These are phyloP conservation scores for Ellobius talpinus DNA, from an alignment of 2,113 vertebrate genomes.

Conservation along the genomic window DNA sequence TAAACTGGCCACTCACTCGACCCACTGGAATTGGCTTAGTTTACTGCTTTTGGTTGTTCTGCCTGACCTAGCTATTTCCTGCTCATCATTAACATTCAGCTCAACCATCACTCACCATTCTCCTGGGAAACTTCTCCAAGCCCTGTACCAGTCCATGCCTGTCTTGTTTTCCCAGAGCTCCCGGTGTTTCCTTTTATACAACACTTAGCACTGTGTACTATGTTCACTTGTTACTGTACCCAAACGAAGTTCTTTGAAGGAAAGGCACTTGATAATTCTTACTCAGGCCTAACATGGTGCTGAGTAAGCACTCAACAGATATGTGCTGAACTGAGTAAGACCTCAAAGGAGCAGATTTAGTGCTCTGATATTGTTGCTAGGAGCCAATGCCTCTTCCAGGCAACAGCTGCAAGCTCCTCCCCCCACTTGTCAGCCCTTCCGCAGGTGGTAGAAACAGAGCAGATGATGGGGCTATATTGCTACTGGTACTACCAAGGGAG, in stretches of 20 bases:
- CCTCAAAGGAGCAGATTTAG: conserved; percentile 54
- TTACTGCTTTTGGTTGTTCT: neutral
- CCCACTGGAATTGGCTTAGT: neutral
- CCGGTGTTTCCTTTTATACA: neutral
- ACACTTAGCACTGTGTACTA: neutral
- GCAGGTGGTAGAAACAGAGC: conserved; percentile 73
- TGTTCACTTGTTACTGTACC: conserved; percentile 1
- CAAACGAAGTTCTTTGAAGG: conserved; percentile 39
- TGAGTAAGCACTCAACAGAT: conserved; percentile 37
- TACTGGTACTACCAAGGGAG: conserved; percentile 58
- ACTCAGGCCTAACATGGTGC: neutral
- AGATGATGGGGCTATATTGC: conserved; percentile 53
- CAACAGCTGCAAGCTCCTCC: conserved; percentile 76
- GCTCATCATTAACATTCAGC: conserved; percentile 12
- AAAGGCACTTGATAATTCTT: conserved; percentile 10
- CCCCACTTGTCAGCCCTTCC: conserved; percentile 65
- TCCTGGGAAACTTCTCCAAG: conserved; percentile 39
- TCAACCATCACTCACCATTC: neutral
- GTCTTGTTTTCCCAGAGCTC: conserved; percentile 41
- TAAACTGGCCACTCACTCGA: neutral
- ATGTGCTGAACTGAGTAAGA: conserved; percentile 59
- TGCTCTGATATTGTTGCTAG: conserved; percentile 73
- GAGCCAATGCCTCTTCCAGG: conserved; percentile 68
- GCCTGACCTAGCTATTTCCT: conserved; percentile 26
- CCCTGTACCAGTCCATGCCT: neutral